Conservation (phyloP, 2,888 invertebrate genomes). For the Gisinianus flammeolus region DNA sequence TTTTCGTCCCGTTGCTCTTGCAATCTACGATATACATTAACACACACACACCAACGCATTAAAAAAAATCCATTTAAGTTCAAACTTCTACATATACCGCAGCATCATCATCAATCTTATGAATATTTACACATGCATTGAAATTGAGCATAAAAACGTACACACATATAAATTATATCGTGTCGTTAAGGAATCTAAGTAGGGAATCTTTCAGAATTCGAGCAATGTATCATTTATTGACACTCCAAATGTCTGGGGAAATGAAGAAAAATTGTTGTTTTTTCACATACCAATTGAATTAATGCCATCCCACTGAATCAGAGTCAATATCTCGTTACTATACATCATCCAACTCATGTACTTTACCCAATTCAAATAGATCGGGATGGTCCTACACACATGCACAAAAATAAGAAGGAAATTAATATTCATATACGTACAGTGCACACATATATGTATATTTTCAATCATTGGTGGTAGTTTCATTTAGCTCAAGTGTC, state of each 20-base stretch:
- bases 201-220: background rate
- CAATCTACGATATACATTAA: conserved; percentile 9
- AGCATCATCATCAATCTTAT: too few species aligned
- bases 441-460: background rate
- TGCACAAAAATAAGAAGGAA: background rate
- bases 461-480: background rate
- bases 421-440: background rate
- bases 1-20: background rate
- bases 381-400: conserved; percentile 70
- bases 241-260: background rate
- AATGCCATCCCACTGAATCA: conserved; percentile 80
- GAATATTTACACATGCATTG: background rate
- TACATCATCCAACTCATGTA: conserved; percentile 86
- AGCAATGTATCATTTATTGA: background rate
- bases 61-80: too few species aligned
- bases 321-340: conserved; percentile 81
- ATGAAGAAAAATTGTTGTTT: conserved; percentile 2
- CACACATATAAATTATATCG: background rate
- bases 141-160: background rate
- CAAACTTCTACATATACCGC: too few species aligned
- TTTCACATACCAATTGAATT: conserved; percentile 72
- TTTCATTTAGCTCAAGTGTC: too few species aligned
- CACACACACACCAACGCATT: too few species aligned
- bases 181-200: background rate
- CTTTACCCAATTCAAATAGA: conserved; percentile 76